Evolutionary conservation across 1,140 invertebrate species (phyloP).

Genomic region (Antheraea mylitta): DNA sequence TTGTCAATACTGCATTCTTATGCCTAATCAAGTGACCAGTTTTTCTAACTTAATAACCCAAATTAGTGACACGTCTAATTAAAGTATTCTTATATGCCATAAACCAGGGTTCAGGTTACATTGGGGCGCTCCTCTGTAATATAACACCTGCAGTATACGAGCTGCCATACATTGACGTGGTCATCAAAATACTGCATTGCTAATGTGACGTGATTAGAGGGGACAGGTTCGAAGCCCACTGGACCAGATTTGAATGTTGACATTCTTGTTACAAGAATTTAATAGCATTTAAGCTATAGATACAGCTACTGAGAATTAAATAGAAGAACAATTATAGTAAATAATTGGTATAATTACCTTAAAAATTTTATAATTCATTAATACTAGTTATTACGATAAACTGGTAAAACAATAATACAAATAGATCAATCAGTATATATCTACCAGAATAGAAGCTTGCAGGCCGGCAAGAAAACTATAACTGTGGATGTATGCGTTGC

Average conservation of each 20-base stretch:
- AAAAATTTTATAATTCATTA: too few species aligned
- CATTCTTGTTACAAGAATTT: conserved; percentile 10
- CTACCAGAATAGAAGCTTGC: too few species aligned
- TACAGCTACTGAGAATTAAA: neutral
- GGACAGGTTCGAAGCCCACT: conserved; percentile 19
- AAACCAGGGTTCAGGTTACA: conserved; percentile 7
- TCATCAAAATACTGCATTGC: conserved; percentile 28
- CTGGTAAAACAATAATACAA: too few species aligned
- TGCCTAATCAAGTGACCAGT: neutral
- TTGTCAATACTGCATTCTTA: neutral
- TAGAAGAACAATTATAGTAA: too few species aligned
- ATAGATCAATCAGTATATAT: too few species aligned
- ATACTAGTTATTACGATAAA: too few species aligned
- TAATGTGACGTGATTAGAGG: conserved; percentile 24
- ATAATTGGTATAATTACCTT: too few species aligned
- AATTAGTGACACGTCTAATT: neutral
- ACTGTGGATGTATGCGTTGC: too few species aligned
- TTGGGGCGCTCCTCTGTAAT: conserved; percentile 22
- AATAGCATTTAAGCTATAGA: neutral
- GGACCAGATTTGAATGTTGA: conserved; percentile 11
- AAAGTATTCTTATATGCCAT: neutral
- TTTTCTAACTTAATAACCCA: neutral
- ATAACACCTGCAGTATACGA: conserved; percentile 20
- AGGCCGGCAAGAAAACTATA: too few species aligned
- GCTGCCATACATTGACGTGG: conserved; percentile 25